Percentiles rank a stretch among this genome's conserved stretches.
phyloP scores from a whole-genome alignment of 2,797 vertebrate species.

The Pangasius krempfi region DNA sequence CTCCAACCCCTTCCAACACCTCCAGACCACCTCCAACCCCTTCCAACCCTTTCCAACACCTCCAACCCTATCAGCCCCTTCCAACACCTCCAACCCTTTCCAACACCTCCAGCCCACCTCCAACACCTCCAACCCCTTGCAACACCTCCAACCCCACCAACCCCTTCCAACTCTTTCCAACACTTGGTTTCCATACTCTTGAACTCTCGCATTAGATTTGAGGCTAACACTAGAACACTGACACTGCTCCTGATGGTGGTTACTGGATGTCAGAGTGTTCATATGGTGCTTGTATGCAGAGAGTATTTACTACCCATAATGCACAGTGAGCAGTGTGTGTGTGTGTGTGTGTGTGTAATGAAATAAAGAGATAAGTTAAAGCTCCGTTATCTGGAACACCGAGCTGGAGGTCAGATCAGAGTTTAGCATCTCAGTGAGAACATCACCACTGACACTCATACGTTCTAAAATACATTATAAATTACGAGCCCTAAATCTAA shows the following conservation, averaged over 20 bases:
- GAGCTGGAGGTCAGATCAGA: neutral
- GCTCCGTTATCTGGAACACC: neutral
- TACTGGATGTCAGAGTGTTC: neutral
- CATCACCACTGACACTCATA: neutral
- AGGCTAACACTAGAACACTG: neutral
- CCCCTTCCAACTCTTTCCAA: neutral
- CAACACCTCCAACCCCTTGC: neutral
- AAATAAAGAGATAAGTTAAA: neutral
- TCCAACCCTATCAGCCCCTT: neutral
- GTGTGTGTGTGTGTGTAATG: conserved; percentile 3
- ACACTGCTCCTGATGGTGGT: neutral
- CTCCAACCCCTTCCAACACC: neutral
- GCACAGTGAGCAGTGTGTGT: neutral
- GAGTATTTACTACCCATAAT: neutral
- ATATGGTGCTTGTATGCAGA: neutral
- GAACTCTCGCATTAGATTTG: neutral
- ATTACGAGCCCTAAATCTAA: neutral
- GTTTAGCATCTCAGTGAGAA: conserved; percentile 11
- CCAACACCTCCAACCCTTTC: neutral
- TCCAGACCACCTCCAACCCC: neutral
- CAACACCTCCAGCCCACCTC: no score
- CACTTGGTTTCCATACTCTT: neutral
- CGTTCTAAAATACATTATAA: neutral
- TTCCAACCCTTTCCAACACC: neutral
- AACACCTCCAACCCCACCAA: neutral